These are phyloP conservation scores for Rhinatrema bivittatum DNA, from an alignment of 2,797 vertebrate species.

Conservation along the genomic window DNA sequence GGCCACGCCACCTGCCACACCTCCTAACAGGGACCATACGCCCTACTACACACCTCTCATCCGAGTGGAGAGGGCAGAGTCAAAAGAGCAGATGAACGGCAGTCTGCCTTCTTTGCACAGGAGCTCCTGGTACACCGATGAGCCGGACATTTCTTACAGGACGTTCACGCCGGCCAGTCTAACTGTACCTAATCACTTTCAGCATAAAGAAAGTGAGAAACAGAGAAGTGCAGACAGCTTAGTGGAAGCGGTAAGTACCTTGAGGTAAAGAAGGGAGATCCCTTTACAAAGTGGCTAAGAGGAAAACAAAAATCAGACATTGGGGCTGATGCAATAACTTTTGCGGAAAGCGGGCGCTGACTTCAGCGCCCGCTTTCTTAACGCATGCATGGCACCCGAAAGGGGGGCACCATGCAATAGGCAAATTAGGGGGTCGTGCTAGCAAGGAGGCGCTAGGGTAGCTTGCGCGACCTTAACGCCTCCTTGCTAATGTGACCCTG, in stretches of 20 bases:
- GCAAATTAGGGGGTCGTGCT: no score
- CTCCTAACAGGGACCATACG: constrained; percentile 76
- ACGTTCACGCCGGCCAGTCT: constrained; percentile 84
- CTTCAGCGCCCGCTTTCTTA: no score
- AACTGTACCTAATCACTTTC: constrained; percentile 81
- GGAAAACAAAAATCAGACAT: no score
- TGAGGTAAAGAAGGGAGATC: rapidly evolving
- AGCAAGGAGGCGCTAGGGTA: no score
- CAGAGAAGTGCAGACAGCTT: constrained; percentile 93
- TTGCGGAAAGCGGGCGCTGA: no score
- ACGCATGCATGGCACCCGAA: no score
- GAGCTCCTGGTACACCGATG: constrained; percentile 97
- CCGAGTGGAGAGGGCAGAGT: constrained; percentile 76
- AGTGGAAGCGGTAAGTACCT: constrained; percentile 86
- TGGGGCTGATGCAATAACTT: no score
- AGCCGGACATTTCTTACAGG: constrained; percentile 81
- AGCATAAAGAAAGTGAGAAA: constrained; percentile 88
- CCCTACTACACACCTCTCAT: constrained; percentile 91
- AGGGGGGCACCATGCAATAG: no score
- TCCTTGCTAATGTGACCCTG: no score
- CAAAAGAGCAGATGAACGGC: constrained; percentile 69
- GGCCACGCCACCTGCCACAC: constrained; percentile 91
- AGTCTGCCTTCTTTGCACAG: constrained; percentile 84
- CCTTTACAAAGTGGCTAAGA: no score
- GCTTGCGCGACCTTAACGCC: no score